These are phyloP conservation scores for Mamestra configurata DNA, from an alignment of 1,140 invertebrate genomes.

Conservation along the genomic window DNA sequence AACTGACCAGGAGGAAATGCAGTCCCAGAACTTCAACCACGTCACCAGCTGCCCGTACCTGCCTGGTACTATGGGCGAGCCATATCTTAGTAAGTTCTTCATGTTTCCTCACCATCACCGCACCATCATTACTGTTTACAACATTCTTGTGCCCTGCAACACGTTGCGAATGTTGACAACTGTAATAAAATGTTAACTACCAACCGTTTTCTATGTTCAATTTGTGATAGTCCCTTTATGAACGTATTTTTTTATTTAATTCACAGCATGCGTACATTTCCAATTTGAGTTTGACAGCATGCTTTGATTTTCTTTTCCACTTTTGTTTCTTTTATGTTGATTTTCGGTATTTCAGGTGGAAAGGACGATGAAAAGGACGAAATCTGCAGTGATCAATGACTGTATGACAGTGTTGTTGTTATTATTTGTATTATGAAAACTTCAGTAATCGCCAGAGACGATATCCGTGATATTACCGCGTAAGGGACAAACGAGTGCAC, in stretches of 20 bases:
- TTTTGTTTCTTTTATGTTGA: conserved; percentile 77
- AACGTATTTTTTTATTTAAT: conserved; percentile 24
- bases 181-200: conserved; percentile 25
- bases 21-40: conserved; percentile 99
- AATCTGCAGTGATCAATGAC: conserved; percentile 80
- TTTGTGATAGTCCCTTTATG: conserved; percentile 28
- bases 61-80: conserved; percentile 95
- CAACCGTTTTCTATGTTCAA: conserved; percentile 26
- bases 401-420: conserved; percentile 71
- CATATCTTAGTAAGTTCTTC: conserved; percentile 80
- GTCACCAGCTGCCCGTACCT: conserved; percentile 98
- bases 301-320: conserved; percentile 56
- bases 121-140: not conserved
- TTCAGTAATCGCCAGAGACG: conserved; percentile 81
- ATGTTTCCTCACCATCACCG: not conserved
- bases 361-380: conserved; percentile 85
- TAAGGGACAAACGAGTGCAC: conserved; percentile 76
- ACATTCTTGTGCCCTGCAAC: conserved; percentile 12
- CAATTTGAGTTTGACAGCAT: conserved; percentile 55
- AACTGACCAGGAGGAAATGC: conserved; percentile 99
- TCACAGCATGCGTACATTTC: conserved; percentile 59
- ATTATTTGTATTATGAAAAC: conserved; percentile 65
- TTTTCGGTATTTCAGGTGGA: conserved; percentile 84
- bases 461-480: conserved; percentile 84
- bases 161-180: conserved; percentile 52